Evolutionary conservation across 2,113 vertebrate species (phyloP).

Genomic region (Rynchops niger): DNA sequence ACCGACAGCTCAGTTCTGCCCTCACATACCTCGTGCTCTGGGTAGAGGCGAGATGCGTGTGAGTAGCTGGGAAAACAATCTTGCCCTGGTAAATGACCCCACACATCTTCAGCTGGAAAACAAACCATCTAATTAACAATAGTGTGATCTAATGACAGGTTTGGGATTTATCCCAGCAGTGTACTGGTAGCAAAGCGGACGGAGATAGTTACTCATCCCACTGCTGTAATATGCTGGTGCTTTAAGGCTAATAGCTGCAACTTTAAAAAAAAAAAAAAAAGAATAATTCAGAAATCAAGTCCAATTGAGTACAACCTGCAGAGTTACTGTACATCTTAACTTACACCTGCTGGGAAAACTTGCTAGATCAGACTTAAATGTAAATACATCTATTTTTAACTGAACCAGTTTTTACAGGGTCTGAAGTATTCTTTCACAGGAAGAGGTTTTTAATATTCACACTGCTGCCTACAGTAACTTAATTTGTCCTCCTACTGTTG

Average conservation of each 20-base stretch:
- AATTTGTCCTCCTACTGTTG: conserved; percentile 55
- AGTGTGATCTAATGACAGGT: conserved; percentile 6
- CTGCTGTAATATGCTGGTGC: conserved; percentile 48
- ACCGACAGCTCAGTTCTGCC: neutral
- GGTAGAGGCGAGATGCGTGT: neutral
- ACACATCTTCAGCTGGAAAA: neutral
- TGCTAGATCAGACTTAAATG: conserved; percentile 67
- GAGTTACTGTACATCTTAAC: conserved; percentile 60
- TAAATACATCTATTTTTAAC: conserved; percentile 76
- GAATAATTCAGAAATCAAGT: neutral
- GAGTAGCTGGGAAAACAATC: neutral
- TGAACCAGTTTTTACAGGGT: conserved; percentile 72
- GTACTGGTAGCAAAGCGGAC: neutral
- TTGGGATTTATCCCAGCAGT: conserved; percentile 10
- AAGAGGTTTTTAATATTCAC: conserved; percentile 66
- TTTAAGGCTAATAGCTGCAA: conserved; percentile 56
- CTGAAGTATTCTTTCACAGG: conserved; percentile 70
- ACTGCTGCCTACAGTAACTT: conserved; percentile 58
- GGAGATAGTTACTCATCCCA: neutral
- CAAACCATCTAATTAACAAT: neutral
- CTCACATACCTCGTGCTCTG: accelerated
- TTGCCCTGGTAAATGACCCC: neutral
- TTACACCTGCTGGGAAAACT: conserved; percentile 61
- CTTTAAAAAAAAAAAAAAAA: neutral
- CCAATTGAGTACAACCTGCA: conserved; percentile 53